phyloP scores from a whole-genome alignment of 1,140 invertebrate species.

The Dryas iulia region DNA sequence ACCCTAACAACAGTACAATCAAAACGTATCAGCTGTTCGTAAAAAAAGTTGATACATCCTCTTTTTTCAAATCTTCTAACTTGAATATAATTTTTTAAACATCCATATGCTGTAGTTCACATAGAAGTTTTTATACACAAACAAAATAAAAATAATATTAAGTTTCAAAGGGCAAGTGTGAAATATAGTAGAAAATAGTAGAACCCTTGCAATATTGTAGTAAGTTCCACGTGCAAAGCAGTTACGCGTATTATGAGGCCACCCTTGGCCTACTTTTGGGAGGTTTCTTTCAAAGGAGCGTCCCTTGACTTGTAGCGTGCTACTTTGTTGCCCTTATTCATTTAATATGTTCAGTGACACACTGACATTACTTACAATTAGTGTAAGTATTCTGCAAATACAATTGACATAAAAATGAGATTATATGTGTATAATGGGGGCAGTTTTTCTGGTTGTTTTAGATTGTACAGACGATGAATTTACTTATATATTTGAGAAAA shows the following conservation, averaged over 20 bases:
- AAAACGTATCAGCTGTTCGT: not conserved
- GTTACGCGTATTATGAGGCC: constrained; percentile 10
- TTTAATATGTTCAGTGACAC: not conserved
- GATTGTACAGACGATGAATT: too few relatives aligned
- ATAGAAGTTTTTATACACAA: not conserved
- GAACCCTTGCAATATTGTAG: constrained; percentile 1
- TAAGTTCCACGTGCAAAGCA: constrained; percentile 2
- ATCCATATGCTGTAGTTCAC: not conserved
- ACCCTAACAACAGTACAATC: not conserved
- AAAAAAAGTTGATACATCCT: not conserved
- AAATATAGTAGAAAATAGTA: not conserved
- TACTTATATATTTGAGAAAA: too few relatives aligned
- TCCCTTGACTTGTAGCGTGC: not conserved
- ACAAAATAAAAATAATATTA: not conserved
- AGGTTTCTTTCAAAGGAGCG: constrained; percentile 17
- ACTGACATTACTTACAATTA: not conserved
- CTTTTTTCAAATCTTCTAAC: not conserved
- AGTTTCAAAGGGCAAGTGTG: not conserved
- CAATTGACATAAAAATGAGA: not conserved
- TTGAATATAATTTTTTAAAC: not conserved
- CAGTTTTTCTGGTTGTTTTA: too few relatives aligned
- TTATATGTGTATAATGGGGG: too few relatives aligned
- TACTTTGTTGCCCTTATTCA: not conserved
- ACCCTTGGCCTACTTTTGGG: constrained; percentile 27
- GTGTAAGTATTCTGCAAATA: not conserved